phyloP scores from a whole-genome alignment of 2,113 vertebrate species.

The Xenopus borealis region DNA sequence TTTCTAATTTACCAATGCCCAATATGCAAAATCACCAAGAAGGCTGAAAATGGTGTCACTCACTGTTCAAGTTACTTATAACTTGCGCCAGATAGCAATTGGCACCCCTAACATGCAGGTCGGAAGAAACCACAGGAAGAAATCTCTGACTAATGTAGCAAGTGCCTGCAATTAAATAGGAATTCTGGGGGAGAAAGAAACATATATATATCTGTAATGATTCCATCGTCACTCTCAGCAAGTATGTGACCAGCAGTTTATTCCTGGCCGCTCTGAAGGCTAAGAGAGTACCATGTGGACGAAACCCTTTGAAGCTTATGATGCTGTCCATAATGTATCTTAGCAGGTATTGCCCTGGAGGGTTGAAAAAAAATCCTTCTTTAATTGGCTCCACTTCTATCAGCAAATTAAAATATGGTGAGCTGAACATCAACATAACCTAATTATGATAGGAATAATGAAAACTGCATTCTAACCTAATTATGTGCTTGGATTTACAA shows the following conservation, averaged over 20 bases:
- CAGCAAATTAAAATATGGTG: constrained; percentile 9
- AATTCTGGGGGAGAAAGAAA: too few relatives aligned
- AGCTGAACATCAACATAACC: not conserved
- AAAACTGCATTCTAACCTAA: not conserved
- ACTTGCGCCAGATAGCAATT: too few relatives aligned
- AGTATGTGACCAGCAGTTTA: not conserved
- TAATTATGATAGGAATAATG: constrained; percentile 2
- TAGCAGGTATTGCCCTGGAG: constrained; percentile 1
- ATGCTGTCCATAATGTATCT: not conserved
- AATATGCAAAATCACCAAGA: too few relatives aligned
- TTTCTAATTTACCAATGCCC: too few relatives aligned
- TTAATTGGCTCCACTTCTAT: constrained; percentile 1
- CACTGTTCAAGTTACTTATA: too few relatives aligned
- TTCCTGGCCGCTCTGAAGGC: not conserved
- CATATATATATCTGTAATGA: too few relatives aligned
- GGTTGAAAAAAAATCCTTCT: not conserved
- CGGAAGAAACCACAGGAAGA: too few relatives aligned
- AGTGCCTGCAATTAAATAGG: too few relatives aligned
- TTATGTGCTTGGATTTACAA: not conserved
- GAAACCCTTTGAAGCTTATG: not conserved
- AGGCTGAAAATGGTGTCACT: too few relatives aligned
- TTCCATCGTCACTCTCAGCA: too few relatives aligned
- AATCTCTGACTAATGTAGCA: too few relatives aligned
- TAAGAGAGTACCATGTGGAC: not conserved
- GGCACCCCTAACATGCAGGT: too few relatives aligned